Percentiles rank a stretch among this genome's conserved stretches.
Conservation (phyloP, 2,888 invertebrate species). For the Dolichopus griseipennis region DNA sequence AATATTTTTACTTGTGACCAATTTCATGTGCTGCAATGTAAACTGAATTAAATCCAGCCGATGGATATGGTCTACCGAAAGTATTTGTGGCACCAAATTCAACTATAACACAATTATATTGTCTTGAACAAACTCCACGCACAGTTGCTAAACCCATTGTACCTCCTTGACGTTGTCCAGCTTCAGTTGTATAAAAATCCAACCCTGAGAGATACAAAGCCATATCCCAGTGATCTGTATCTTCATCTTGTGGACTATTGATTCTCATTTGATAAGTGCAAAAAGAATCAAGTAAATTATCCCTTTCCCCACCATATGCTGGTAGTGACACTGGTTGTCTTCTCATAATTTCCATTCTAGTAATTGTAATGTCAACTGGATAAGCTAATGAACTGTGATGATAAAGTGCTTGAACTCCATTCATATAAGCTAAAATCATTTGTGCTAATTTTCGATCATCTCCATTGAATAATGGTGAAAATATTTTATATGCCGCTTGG, state of each 20-base stretch:
- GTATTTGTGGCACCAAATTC: slow-evolving; percentile 66
- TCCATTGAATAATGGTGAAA: slow-evolving; percentile 57
- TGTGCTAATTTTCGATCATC: slow-evolving; percentile 59
- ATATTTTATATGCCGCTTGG: slow-evolving; percentile 61
- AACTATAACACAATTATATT: slow-evolving; percentile 67
- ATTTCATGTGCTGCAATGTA: slow-evolving; percentile 78
- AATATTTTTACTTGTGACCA: slow-evolving; percentile 63
- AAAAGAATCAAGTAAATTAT: slow-evolving; percentile 61
- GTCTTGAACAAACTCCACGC: slow-evolving; percentile 62
- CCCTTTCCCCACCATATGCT: slow-evolving; percentile 58
- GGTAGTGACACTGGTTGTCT: slow-evolving; percentile 55
- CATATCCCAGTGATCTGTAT: slow-evolving; percentile 74
- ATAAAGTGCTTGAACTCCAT: slow-evolving; percentile 71
- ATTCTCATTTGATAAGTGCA: slow-evolving; percentile 59
- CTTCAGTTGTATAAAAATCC: slow-evolving; percentile 47
- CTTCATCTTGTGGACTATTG: slow-evolving; percentile 57
- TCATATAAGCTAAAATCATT: slow-evolving; percentile 69
- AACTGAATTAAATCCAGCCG: slow-evolving; percentile 74
- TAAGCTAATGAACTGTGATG: slow-evolving; percentile 64
- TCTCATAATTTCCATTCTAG: slow-evolving; percentile 61
- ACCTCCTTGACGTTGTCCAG: slow-evolving; percentile 58
- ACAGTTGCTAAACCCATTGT: slow-evolving; percentile 79
- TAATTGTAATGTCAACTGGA: slow-evolving; percentile 57
- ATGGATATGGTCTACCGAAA: slow-evolving; percentile 69
- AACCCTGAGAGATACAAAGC: slow-evolving; percentile 66